Evolutionary conservation across 2,888 invertebrate species (phyloP), one percentile per base, ranked within the genome.

Genomic region (Coelopa pilipes): DNA sequence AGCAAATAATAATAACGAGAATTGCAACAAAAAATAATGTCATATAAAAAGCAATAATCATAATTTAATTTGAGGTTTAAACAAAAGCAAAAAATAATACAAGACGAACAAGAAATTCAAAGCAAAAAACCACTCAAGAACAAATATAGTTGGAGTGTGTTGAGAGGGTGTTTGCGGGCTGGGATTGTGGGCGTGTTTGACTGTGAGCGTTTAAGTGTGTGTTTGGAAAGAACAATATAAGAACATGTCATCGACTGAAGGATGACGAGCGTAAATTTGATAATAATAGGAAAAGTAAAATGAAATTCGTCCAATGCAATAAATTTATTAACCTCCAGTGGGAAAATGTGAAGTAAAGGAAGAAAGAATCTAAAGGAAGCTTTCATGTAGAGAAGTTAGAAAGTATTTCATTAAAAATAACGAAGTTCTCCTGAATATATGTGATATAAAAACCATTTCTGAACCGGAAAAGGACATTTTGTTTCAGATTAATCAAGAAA

Each of bases 251-350:
- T 53, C 66, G 50, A 66, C 50, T 49, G 24, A 66, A 66, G 66
- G 21, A 66, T 66, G 66, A 66, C 66, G 66, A 66, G 66, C 66
- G 24, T 50, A 66, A 66, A 66, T 66, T 66, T 66, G 66, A 66
- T 66, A 49, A 66, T 66, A 66, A 66, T 66, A 66, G 1, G 11
- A 53, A 19, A 49, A 50, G 13, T 49, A 15, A 66, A 66, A 50
- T 50, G 66, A 66, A 66, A 66, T 66, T 62, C n/a, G 50, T 19
- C 13, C 19, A 66, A 66, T 49, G 66, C 24, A 66, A 66, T 50
- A 66, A 21, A 66, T 66, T 66, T 66, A 66, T 66, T 13, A 50
- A 49, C 19, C 66, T 15, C 24, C 17, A 47, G 19, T 49, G 49
- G 13, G 34, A 49, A 47, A 19, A 45, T 45, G 10, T 24, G 3